Evolutionary conservation across 2,797 vertebrate species (phyloP), one percentile per base, ranked within the genome.

Genomic region (Rhabdophis nuchalis): DNA sequence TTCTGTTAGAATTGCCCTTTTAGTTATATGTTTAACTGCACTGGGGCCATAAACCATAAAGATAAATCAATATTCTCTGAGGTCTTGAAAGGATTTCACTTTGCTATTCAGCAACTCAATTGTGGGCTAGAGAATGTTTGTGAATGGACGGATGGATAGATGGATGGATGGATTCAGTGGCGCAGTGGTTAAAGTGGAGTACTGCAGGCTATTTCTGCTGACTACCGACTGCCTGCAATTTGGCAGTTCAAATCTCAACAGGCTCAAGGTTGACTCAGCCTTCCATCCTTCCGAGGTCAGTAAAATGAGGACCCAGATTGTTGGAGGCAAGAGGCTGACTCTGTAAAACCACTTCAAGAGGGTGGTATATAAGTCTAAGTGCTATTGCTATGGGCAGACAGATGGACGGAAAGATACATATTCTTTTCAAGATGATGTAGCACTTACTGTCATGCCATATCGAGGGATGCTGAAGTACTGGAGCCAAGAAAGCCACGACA

Each of bases 391-490:
- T 3, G 60, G 61, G 32, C 2, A 29, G 68, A 77, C 3, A 3
- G 18, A 77, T 36, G 8, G 36, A 41, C 1, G 4, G 72, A 82
- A 82, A 46, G 20, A 25, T 5, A 82, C 8, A 41, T 41, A 41
- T 41, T 86, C 86, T 53, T 57, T 0, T 1, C 1, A 20, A 27
- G 91, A 91, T 58, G 82, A 27, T 8, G 13, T 16, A 94, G 25
- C 64, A 97, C 98, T 98, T 97, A 99, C 99, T 85, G 97, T 95
- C n/a, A 98, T 96, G 56, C 98, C 98, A 0, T 99, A 99, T 91
- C 97, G 98, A 96, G 99, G 98, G 94, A 99, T 99, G 95, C 99
- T 99, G 0, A 99, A 97, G 95, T 99, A 99, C 93, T 99, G 98
- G 50, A 99, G 96, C 99, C 99, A 99, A 0, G 98, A 96, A n/a